These are phyloP conservation scores for Scaptomyza cyrtandrae DNA, from an alignment of 2,888 invertebrate genomes.

Conservation along the genomic window DNA sequence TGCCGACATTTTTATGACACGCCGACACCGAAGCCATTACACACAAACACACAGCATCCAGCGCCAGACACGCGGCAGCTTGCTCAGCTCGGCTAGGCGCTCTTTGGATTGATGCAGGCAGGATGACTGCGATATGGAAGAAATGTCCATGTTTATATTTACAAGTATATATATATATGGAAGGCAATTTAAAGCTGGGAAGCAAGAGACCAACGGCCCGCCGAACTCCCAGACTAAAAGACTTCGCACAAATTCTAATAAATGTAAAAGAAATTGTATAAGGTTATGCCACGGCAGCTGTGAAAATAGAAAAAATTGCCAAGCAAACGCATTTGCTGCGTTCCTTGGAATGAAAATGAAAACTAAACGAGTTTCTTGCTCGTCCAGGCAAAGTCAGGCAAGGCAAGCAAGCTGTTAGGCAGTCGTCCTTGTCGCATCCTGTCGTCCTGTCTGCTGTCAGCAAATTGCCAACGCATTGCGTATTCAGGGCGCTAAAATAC, in stretches of 20 bases:
- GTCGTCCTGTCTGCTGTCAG: conserved; percentile 62
- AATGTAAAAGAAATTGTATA: conserved; percentile 77
- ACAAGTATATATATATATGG: conserved; percentile 9
- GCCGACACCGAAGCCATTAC: conserved; percentile 57
- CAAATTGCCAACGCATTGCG: conserved; percentile 75
- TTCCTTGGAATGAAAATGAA: conserved; percentile 69
- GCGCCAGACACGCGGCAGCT: conserved; percentile 19
- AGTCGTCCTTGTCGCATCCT: conserved; percentile 30
- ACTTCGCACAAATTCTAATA: conserved; percentile 72
- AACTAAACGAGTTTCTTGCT: conserved; percentile 74
- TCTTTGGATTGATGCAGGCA: conserved; percentile 42
- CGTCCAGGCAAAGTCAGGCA: conserved; percentile 26
- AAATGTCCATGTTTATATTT: conserved; percentile 55
- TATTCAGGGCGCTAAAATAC: conserved; percentile 39
- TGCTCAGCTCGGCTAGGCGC: conserved; percentile 22
- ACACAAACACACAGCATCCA: neutral
- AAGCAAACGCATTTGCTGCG: conserved; percentile 68
- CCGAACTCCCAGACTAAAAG: conserved; percentile 36
- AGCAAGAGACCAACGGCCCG: conserved; percentile 37
- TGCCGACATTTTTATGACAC: conserved; percentile 69
- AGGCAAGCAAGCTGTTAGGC: conserved; percentile 6
- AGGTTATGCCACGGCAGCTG: conserved; percentile 74
- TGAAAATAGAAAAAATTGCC: conserved; percentile 71
- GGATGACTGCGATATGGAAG: conserved; percentile 14
- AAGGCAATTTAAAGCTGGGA: conserved; percentile 52